Percentiles rank a stretch among this genome's conserved stretches.
Conservation (phyloP, 2,888 invertebrate species). For the Drosophila percnosoma region DNA sequence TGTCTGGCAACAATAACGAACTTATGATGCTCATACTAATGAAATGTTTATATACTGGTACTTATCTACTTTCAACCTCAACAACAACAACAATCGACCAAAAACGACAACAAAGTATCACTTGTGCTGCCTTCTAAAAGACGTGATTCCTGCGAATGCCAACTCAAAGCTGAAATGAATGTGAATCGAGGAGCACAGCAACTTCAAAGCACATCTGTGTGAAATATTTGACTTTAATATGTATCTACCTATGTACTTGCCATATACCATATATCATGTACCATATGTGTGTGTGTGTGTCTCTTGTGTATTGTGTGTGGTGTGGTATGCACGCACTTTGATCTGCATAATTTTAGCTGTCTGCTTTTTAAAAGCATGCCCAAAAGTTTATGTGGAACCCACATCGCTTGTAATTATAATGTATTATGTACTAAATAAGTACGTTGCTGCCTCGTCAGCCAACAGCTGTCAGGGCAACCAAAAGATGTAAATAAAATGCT, state of each 20-base stretch:
- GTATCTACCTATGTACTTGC: slow-evolving; percentile 6
- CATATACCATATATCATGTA: slow-evolving; percentile 1
- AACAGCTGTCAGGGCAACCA: slow-evolving; percentile 45
- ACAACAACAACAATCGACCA: slow-evolving; percentile 16
- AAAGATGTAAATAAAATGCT: slow-evolving; percentile 29
- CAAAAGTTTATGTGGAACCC: slow-evolving; percentile 59
- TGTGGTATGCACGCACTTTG: slow-evolving; percentile 52
- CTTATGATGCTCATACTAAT: slow-evolving; percentile 62
- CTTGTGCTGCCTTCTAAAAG: slow-evolving; percentile 72
- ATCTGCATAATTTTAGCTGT: slow-evolving; percentile 58
- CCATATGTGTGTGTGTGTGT: slow-evolving; percentile 13
- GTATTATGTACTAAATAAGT: slow-evolving; percentile 57
- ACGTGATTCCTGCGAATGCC: slow-evolving; percentile 73
- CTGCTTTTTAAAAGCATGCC: slow-evolving; percentile 44
- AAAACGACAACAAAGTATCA: slow-evolving; percentile 67
- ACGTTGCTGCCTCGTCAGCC: slow-evolving; percentile 32
- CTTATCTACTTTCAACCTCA: slow-evolving; percentile 9
- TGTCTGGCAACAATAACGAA: slow-evolving; percentile 60
- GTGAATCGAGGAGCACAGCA: slow-evolving; percentile 6
- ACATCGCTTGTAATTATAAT: slow-evolving; percentile 64
- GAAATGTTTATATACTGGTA: slow-evolving; percentile 37
- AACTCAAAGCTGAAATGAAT: slow-evolving; percentile 74
- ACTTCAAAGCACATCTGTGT: slow-evolving; percentile 67
- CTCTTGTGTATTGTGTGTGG: background rate
- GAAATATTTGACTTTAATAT: slow-evolving; percentile 16